Conservation (phyloP, 2,113 vertebrate species). For the Drymodes brunneopygia region DNA sequence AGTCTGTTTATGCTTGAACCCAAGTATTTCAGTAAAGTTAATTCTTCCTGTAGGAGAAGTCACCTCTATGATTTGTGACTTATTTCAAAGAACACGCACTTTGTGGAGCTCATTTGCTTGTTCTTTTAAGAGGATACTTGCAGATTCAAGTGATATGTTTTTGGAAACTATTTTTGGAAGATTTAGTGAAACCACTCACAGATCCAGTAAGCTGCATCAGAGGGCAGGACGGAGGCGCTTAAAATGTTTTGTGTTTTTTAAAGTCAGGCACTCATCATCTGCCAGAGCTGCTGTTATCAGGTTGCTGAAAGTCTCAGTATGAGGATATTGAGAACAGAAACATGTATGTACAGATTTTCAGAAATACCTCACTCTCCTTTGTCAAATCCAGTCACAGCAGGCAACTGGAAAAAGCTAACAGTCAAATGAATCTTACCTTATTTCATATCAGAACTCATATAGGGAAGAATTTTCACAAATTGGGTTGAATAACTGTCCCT, state of each 20-base stretch:
- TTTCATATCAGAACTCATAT: neutral
- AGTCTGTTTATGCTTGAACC: neutral
- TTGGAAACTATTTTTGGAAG: neutral
- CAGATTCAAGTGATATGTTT: neutral
- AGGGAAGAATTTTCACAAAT: neutral
- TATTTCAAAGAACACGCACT: neutral
- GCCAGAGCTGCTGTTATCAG: neutral
- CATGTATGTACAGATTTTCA: fast-evolving
- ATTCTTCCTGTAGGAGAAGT: neutral
- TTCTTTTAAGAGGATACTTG: neutral
- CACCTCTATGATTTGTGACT: neutral
- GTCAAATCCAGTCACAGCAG: neutral
- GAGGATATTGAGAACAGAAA: neutral
- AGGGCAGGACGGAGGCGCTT: neutral
- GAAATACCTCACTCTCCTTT: neutral
- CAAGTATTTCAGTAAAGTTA: neutral
- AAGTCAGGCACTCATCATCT: neutral
- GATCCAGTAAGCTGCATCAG: neutral
- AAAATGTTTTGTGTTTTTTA: neutral
- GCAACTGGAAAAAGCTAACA: neutral
- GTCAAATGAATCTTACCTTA: neutral
- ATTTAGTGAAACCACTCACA: neutral
- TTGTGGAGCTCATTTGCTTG: neutral
- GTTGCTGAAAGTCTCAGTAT: neutral
- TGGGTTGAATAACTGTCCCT: neutral